Base-by-base conservation (phyloP, 1,140 invertebrate species). In the Ladona fulva region DNA sequence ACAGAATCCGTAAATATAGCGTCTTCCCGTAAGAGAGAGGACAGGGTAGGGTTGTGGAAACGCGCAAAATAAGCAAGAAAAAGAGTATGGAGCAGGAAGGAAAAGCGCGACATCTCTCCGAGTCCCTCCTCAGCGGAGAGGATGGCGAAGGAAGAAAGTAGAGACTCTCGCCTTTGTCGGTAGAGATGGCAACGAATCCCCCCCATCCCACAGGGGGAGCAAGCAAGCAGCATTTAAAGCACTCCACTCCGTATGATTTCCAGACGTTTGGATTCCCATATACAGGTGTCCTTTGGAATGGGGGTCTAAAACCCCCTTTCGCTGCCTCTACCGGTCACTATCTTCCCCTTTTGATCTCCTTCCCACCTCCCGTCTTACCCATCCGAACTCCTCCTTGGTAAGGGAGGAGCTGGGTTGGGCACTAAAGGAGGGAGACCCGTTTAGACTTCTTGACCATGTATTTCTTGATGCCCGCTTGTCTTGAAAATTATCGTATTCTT, bases 401-500 rank as follows among this genome's bases (percentile, higher is more conserved):
- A 66, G 52, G 52, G 52, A 66, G n/a, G n/a, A n/a, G n/a, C n/a
- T n/a, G n/a, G n/a, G n/a, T n/a, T n/a, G n/a, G 14, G 52, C 52
- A 22, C n/a, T 6, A 12, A 12, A 5, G n/a, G 12, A 5, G 52
- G 52, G 16, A 66, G 52, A 66, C 52, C 14, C 52, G 52, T 22
- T 66, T 12, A 66, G 52, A 66, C 52, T 66, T 66, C 52, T 66
- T 66, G 52, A 66, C 52, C 52, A 66, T 66, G 52, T 66, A 22
- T 66, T 6, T 12, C 12, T 19, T 12, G 52, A 66, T 66, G 16
- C 14, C n/a, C 52, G 14, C 52, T 66, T 66, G 14, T 66, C 52
- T 37, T 37, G n/a, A 66, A 66, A 66, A 66, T 66, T 22, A 22
- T 16, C 52, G 52, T 66, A 66, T 66, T 66, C 52, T 19, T 19